Evolutionary conservation across 2,113 vertebrate species (phyloP).

Genomic region (Ptyas mucosa): DNA sequence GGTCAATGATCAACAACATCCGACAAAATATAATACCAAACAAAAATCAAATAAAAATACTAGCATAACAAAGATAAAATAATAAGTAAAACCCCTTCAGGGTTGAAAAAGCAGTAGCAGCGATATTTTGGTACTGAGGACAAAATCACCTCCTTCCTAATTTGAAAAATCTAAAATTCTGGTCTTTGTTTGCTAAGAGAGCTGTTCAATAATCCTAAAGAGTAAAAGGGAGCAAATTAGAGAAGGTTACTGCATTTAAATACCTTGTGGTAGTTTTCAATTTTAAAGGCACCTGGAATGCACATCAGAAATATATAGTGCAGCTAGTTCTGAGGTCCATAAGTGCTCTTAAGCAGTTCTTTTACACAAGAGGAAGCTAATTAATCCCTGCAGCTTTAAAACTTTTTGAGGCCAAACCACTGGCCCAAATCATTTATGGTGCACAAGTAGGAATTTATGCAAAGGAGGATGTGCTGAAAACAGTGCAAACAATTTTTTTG

Average conservation of each 20-base stretch:
- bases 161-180: neutral
- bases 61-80: neutral
- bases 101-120: neutral
- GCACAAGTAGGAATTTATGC: neutral
- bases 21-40: neutral
- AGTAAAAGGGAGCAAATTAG: neutral
- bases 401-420: neutral
- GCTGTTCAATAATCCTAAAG: neutral
- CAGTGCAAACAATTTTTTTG: neutral
- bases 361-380: neutral
- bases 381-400: neutral
- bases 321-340: neutral
- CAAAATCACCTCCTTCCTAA: neutral
- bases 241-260: neutral
- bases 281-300: neutral
- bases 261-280: neutral
- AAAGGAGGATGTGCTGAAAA: neutral
- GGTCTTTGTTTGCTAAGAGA: neutral
- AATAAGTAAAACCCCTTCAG: neutral
- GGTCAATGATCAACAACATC: neutral
- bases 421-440: neutral
- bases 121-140: neutral
- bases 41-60: neutral
- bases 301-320: neutral
- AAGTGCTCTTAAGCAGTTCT: neutral